Evolutionary conservation across 37 sponge, comb jelly and placozoan species (phyloP).

Genomic region (Eunapius fragilis): DNA sequence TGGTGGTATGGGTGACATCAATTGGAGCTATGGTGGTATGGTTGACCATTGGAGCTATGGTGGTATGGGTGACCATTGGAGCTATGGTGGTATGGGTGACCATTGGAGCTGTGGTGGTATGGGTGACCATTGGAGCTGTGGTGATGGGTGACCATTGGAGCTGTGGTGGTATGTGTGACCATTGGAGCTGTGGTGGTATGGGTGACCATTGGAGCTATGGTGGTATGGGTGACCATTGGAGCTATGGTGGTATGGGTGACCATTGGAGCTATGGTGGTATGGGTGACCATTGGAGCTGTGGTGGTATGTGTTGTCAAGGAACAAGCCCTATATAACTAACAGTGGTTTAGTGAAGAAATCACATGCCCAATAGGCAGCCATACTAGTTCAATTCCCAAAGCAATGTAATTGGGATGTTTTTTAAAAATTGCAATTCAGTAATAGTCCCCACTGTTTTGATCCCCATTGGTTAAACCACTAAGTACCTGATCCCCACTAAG

Average conservation of each 20-base stretch:
- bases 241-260: not conserved
- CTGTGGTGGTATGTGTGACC: not conserved
- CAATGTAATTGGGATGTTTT: not conserved
- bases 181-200: not conserved
- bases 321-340: not conserved
- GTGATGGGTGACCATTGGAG: not conserved
- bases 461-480: no score
- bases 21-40: no score
- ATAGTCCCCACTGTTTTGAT: not conserved
- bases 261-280: not conserved
- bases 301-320: not conserved
- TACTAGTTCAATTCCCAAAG: not conserved
- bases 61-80: not conserved
- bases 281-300: not conserved
- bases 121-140: not conserved
- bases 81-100: not conserved
- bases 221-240: not conserved
- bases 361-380: not conserved
- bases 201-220: not conserved
- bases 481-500: no score
- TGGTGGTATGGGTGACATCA: not conserved
- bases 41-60: not conserved
- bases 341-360: not conserved
- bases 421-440: not conserved
- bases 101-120: not conserved